These are phyloP conservation scores for Crocallis elinguaria DNA, from an alignment of 2,888 invertebrate genomes.

Conservation along the genomic window DNA sequence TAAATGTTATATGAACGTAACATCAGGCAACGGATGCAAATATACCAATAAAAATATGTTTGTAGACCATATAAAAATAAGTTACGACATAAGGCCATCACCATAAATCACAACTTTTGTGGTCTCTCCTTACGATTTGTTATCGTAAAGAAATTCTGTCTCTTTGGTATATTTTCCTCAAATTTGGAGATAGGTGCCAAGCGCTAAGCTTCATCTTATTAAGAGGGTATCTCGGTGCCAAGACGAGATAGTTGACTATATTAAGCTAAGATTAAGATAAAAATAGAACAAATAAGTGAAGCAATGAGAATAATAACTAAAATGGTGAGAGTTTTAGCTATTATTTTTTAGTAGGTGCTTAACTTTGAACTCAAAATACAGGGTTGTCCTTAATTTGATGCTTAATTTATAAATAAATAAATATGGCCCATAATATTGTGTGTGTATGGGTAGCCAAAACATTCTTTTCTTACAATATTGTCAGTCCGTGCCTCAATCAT, in stretches of 20 bases:
- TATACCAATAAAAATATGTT: constrained; percentile 43
- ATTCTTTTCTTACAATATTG: background rate
- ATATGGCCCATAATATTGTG: no score
- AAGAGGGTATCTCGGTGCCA: constrained; percentile 12
- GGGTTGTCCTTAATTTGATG: no score
- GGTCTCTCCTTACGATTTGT: constrained; percentile 47
- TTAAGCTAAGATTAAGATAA: constrained; percentile 4
- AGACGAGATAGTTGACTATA: constrained; percentile 5
- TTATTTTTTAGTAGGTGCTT: background rate
- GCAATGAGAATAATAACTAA: background rate
- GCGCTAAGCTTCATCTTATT: constrained; percentile 20
- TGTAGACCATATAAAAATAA: constrained; percentile 50
- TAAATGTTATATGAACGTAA: constrained; percentile 27
- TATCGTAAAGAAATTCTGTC: constrained; percentile 37
- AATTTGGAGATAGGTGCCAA: constrained; percentile 25
- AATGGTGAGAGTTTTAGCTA: background rate
- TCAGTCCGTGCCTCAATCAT: no score
- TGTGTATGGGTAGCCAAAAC: no score
- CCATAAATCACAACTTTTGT: constrained; percentile 53
- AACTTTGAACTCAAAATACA: no score
- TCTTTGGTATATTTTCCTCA: constrained; percentile 23
- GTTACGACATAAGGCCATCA: constrained; percentile 51
- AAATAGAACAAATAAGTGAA: background rate
- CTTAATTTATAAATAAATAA: no score
- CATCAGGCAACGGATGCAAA: constrained; percentile 29